Percentiles rank a stretch among this genome's conserved stretches.
Evolutionary conservation across 2,888 invertebrate species (phyloP).

Genomic region (Aplocera efformata): DNA sequence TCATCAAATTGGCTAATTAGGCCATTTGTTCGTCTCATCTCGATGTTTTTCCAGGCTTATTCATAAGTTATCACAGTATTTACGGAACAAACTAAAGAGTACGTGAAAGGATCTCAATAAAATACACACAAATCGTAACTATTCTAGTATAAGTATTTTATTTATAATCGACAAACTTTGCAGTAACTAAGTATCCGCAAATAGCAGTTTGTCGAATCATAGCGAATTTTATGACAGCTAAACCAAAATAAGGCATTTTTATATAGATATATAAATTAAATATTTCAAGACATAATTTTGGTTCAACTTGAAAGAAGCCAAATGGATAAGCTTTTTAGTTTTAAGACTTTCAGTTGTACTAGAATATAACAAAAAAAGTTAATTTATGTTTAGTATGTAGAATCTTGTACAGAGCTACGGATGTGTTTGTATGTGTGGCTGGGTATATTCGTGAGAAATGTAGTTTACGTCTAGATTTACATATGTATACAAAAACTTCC

Average conservation of each 20-base stretch:
- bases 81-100: conserved; percentile 64
- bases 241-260: conserved; percentile 74
- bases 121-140: conserved; percentile 56
- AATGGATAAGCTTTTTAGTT: conserved; percentile 71
- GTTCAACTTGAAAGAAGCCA: conserved; percentile 81
- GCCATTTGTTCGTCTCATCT: not conserved
- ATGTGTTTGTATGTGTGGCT: conserved; percentile 14
- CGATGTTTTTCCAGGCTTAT: conserved; percentile 19
- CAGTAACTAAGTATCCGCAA: conserved; percentile 18
- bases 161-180: conserved; percentile 30
- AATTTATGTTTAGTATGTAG: conserved; percentile 26
- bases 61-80: conserved; percentile 50
- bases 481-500: no score
- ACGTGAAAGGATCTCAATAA: conserved; percentile 63
- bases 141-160: conserved; percentile 48
- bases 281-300: conserved; percentile 73
- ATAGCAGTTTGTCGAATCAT: conserved; percentile 10
- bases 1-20: no score
- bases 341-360: conserved; percentile 42
- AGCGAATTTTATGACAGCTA: conserved; percentile 46
- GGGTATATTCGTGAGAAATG: not conserved
- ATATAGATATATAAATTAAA: conserved; percentile 47
- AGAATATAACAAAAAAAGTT: conserved; percentile 32
- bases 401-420: conserved; percentile 12
- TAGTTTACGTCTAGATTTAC: no score